Evolutionary conservation across 2,888 invertebrate genomes (phyloP), one percentile per base, ranked within the genome.

Genomic region (Nycteola revayana): DNA sequence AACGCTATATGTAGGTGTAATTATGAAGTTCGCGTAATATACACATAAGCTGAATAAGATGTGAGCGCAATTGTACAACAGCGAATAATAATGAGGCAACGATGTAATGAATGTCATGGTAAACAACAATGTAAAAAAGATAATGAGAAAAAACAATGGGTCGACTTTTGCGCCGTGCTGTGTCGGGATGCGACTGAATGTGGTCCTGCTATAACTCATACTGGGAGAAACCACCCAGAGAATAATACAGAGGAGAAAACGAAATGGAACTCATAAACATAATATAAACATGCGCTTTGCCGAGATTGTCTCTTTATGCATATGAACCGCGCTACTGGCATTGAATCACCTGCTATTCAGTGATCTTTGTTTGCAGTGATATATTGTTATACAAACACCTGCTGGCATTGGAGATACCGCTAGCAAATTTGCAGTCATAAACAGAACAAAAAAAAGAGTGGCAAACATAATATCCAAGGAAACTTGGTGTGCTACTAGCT

Each of bases 81-180:
- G 61, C 58, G 55, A 53, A 45, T 39, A 21, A 32, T 34, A 36
- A 43, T n/a, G 37, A 58, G 56, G 63, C 46, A 55, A 52, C 39
- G 54, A 50, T 40, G 41, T 39, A 29, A 40, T 36, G 44, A 56
- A 51, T 56, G 30, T 43, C 28, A 28, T 45, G 42, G 51, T 53
- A 45, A 49, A 54, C 30, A 42, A 49, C 59, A 64, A 56, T 52
- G 56, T 61, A 66, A 65, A 61, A 63, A 66, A 62, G 60, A 52
- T 57, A 55, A 58, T 58, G 40, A 65, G 74, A 60, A 45, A 7
- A 36, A 76, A 78, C 84, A 84, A 86, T 86, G 87, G 87, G 87
- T 86, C 66, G 86, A 86, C 87, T 86, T n/a, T 86, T 58, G 70
- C 70, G 82, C 65, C 82, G 79, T 71, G 72, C 60, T 69, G 71